Conservation (phyloP, 2,113 vertebrate genomes). For the Gorsachius goisagi region DNA sequence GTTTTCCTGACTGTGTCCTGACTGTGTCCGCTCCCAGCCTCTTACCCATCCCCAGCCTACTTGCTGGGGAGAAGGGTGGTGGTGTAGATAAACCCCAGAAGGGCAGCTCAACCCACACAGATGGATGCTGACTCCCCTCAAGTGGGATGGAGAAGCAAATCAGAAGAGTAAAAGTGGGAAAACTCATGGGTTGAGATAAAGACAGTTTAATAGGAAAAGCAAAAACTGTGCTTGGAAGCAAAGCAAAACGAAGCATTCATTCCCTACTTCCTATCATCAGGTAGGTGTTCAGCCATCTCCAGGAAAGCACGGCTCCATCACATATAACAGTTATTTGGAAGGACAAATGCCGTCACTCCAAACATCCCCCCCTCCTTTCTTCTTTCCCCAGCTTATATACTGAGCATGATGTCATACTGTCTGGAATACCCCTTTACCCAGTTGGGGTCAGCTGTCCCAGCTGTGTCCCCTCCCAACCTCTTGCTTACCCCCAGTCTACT, state of each 20-base stretch:
- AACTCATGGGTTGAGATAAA: background rate
- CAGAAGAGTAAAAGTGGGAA: background rate
- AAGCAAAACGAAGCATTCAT: background rate
- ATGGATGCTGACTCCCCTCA: accelerated
- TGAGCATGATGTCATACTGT: background rate
- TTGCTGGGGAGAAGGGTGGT: background rate
- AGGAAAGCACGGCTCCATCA: background rate
- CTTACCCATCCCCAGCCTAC: background rate
- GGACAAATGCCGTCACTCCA: background rate
- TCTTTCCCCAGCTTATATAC: background rate
- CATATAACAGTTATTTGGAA: accelerated
- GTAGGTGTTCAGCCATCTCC: background rate
- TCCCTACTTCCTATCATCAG: background rate
- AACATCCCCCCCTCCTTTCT: accelerated
- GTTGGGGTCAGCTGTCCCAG: background rate
- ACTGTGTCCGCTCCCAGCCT: background rate
- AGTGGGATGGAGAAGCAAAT: background rate
- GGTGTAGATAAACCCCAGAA: background rate
- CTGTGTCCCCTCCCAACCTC: accelerated
- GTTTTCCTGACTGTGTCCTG: background rate
- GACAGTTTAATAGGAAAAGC: background rate
- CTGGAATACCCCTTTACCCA: accelerated
- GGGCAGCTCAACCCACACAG: background rate
- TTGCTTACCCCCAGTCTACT: background rate
- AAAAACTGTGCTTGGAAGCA: background rate